Evolutionary conservation across 2,113 vertebrate species (phyloP), one percentile per base, ranked within the genome.

Genomic region (Entelurus aequoreus): DNA sequence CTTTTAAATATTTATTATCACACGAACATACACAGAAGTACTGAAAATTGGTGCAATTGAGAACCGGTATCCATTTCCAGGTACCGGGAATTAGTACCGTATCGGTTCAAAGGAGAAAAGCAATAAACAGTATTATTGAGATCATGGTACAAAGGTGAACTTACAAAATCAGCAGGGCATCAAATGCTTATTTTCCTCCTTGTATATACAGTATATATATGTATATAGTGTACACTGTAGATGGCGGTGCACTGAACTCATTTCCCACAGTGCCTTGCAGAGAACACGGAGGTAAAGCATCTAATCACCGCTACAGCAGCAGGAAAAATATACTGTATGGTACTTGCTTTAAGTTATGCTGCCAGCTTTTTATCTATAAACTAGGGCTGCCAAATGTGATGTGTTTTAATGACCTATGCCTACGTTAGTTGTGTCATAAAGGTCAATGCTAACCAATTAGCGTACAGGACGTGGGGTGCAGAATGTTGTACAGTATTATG

Each of bases 311-410:
- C 6, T 42, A 37, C n/a, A 10, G 37, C 37, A 42, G 15, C 14
- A 56, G 37, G 48, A 60, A 72, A 82, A 84, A 72, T 66, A 76
- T 82, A 67, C 64, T 79, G 60, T 75, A 80, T 77, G 79, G 77
- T 86, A 84, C 74, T 60, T 81, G 61, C 77, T 86, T 84, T 86
- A 86, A 88, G 67, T 84, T 84, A 84, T 83, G 72, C 63, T 75
- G 64, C 71, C 74, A 63, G 75, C 60, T 52, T 69, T 62, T 74
- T 63, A 63, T 78, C 65, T 65, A 81, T 70, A 74, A 82, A 78
- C 68, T 64, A 48, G 65, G 74, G 77, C 81, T 78, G 68, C 78
- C 62, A 57, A 66, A 60, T 16, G 2, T 59, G 58, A 55, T 55
- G 38, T 57, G 40, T 44, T 44, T 11, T 37, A 7, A 35, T 19